Conservation (phyloP, 2,113 vertebrate genomes). For the Notiomystis cincta region DNA sequence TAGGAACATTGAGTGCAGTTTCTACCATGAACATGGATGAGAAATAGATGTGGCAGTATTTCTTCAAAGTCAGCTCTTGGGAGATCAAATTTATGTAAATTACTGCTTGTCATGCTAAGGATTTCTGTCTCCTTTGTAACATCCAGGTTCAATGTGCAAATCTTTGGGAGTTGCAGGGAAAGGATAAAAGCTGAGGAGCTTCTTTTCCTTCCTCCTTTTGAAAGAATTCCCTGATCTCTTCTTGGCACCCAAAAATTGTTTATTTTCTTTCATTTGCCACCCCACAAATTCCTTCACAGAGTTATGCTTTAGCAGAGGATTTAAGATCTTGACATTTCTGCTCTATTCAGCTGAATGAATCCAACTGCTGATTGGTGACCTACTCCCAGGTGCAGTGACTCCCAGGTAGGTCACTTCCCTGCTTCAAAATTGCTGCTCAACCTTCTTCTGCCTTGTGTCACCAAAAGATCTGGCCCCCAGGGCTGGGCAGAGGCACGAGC, state of each 20-base stretch:
- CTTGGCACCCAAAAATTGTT: not conserved
- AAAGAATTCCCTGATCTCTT: not conserved
- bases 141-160: not conserved
- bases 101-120: not conserved
- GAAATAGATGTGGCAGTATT: not conserved
- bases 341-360: not conserved
- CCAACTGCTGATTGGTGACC: no score
- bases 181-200: not conserved
- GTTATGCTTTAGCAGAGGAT: not conserved
- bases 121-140: not conserved
- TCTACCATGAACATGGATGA: not conserved
- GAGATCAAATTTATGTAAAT: not conserved
- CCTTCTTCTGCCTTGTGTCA: not conserved
- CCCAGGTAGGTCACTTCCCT: not conserved
- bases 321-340: not conserved
- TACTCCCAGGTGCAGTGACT: no score
- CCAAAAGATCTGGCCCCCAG: not conserved
- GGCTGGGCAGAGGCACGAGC: not conserved
- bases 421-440: not conserved
- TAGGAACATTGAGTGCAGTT: not conserved
- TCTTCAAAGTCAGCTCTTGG: not conserved
- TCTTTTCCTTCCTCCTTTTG: not conserved
- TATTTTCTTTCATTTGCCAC: not conserved
- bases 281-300: not conserved
- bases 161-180: not conserved